Percentiles rank a stretch among this genome's conserved stretches.
Conservation (phyloP, 2,797 vertebrate genomes). For the Phylloscopus collybita region DNA sequence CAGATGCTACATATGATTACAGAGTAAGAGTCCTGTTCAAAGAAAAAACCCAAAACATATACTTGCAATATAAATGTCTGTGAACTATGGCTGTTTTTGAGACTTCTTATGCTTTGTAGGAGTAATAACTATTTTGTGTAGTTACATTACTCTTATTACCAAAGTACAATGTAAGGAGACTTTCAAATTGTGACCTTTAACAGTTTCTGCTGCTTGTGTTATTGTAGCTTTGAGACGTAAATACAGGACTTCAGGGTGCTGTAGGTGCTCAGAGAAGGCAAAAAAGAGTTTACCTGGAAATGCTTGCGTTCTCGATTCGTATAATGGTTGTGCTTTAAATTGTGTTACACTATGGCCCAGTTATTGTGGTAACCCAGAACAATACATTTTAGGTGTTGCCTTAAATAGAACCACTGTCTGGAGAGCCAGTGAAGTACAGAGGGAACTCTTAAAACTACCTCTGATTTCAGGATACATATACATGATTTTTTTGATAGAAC, state of each 20-base stretch:
- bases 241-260: neutral
- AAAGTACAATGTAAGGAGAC: neutral
- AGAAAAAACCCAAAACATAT: neutral
- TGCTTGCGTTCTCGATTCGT: neutral
- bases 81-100: neutral
- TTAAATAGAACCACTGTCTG: slow-evolving; percentile 19
- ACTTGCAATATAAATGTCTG: neutral
- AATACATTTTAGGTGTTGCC: slow-evolving; percentile 13
- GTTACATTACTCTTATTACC: neutral
- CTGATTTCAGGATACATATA: neutral
- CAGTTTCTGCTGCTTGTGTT: neutral
- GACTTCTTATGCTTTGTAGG: neutral
- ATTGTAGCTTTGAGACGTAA: rapidly evolving
- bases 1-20: slow-evolving; percentile 98
- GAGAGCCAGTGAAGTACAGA: neutral
- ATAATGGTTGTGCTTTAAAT: neutral
- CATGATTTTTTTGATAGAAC: neutral
- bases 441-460: neutral
- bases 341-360: slow-evolving; percentile 7
- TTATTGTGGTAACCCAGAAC: slow-evolving; percentile 43
- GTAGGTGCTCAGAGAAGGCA: neutral
- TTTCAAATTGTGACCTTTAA: neutral
- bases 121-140: neutral
- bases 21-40: slow-evolving; percentile 81
- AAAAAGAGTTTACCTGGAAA: neutral